Evolutionary conservation across 1,140 invertebrate genomes (phyloP).

Genomic region (Acyrthosiphon pisum): DNA sequence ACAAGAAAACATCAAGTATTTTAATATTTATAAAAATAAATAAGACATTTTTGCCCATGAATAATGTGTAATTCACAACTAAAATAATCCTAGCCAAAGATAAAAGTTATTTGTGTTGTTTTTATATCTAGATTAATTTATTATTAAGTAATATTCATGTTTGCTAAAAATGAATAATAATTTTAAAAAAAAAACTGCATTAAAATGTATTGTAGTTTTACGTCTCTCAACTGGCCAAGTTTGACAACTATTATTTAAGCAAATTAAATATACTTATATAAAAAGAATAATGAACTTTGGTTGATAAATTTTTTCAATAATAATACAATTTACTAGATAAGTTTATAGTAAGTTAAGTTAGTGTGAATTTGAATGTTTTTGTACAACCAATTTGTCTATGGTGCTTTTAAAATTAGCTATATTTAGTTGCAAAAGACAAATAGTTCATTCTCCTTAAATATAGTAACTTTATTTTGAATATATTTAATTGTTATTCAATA

Average conservation of each 20-base stretch:
- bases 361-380: constrained; percentile 43
- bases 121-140: constrained; percentile 27
- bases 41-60: background rate
- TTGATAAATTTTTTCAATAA: background rate
- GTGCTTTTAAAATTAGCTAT: constrained; percentile 32
- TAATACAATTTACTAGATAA: constrained; percentile 26
- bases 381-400: constrained; percentile 27
- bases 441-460: constrained; percentile 27
- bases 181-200: background rate
- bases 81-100: constrained; percentile 49
- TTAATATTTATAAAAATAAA: background rate
- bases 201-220: background rate
- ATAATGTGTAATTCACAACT: background rate
- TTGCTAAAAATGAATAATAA: constrained; percentile 23
- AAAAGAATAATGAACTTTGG: background rate
- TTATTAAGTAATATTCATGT: background rate
- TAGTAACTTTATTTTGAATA: background rate
- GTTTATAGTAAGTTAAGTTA: constrained; percentile 30
- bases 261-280: background rate
- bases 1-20: constrained; percentile 13
- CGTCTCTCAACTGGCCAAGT: background rate
- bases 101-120: constrained; percentile 48
- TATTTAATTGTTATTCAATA: background rate
- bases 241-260: background rate
- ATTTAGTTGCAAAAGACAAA: constrained; percentile 19